Conservation (phyloP, 2,113 vertebrate species). For the Gila orcuttii region DNA sequence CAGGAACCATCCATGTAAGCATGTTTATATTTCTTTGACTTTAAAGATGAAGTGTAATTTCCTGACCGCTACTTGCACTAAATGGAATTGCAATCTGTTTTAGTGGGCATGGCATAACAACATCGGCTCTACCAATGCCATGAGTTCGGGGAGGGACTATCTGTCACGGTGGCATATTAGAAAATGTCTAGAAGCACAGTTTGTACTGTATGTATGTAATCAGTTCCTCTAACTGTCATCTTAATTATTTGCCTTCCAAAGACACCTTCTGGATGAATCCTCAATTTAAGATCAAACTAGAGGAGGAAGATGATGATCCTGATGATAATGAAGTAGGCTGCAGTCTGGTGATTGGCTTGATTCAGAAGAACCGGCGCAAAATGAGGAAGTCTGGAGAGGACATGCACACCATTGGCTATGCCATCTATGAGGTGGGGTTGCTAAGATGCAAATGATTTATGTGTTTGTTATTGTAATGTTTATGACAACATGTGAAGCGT, state of each 20-base stretch:
- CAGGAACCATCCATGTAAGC: conserved; percentile 80
- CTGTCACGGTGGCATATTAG: not conserved
- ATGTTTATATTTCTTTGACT: not conserved
- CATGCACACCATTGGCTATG: conserved; percentile 83
- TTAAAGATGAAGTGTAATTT: not conserved
- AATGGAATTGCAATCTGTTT: not conserved
- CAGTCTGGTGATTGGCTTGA: conserved; percentile 81
- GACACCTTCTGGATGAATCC: conserved; percentile 88
- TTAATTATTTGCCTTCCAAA: conserved; percentile 47
- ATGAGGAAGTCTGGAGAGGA: conserved; percentile 79
- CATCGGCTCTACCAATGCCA: no score
- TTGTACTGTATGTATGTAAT: not conserved
- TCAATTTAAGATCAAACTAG: conserved; percentile 82
- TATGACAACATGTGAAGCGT: not conserved
- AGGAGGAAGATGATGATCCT: conserved; percentile 79
- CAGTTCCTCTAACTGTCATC: not conserved
- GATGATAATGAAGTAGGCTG: conserved; percentile 76
- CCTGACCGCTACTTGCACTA: not conserved
- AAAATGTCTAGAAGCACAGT: not conserved
- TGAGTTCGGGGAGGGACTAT: not conserved
- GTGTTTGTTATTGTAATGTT: not conserved
- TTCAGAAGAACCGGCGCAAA: conserved; percentile 84
- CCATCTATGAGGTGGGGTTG: conserved; percentile 77
- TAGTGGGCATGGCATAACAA: not conserved
- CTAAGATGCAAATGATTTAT: not conserved